phyloP scores from a whole-genome alignment of 64 coral and sea anemone species.

The Stylophora pistillata region DNA sequence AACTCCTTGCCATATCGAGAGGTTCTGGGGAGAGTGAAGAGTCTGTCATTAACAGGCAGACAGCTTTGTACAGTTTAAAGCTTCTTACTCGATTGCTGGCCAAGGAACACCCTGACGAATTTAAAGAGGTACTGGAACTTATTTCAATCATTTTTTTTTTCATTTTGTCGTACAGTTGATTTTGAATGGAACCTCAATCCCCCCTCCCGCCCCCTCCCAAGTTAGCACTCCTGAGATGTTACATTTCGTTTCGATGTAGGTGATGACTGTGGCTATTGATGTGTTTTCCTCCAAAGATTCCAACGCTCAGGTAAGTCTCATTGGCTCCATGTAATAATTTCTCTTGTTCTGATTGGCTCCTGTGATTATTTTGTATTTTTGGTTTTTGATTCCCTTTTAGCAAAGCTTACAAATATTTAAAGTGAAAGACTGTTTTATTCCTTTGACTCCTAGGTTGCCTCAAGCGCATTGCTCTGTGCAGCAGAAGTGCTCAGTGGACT shows the following conservation, averaged over 20 bases:
- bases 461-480: constrained; percentile 85
- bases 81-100: constrained; percentile 43
- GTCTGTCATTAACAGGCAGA: constrained; percentile 72
- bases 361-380: too few species aligned
- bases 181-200: too few species aligned
- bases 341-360: too few species aligned
- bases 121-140: constrained; percentile 16
- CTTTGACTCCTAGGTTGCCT: constrained; percentile 64
- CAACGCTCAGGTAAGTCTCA: constrained; percentile 39
- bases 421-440: not conserved
- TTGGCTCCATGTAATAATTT: too few species aligned
- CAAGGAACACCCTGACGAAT: constrained; percentile 42
- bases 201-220: too few species aligned
- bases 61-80: constrained; percentile 81
- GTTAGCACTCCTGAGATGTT: too few species aligned
- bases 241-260: not conserved
- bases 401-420: not conserved
- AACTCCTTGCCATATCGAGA: constrained; percentile 52
- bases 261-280: constrained; percentile 12
- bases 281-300: constrained; percentile 43
- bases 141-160: not conserved
- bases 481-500: constrained; percentile 77
- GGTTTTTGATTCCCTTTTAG: too few species aligned
- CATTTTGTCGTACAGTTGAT: not conserved
- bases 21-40: constrained; percentile 31